Percentiles rank a stretch among this genome's conserved stretches.
These are phyloP conservation scores for Melangyna quadrimaculata DNA, from an alignment of 2,888 invertebrate genomes.

Conservation along the genomic window DNA sequence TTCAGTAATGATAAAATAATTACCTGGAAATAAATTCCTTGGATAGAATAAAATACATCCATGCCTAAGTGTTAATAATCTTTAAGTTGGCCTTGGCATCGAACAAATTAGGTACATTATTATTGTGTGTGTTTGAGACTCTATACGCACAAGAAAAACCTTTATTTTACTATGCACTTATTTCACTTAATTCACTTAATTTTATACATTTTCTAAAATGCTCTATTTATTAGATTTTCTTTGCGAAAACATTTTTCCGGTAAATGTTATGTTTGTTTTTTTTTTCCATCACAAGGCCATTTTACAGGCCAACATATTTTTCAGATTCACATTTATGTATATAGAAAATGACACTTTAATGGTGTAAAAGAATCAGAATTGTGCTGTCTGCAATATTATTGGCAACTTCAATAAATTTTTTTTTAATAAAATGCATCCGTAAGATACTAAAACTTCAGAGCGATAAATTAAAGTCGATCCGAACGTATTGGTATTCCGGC, in stretches of 20 bases:
- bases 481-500: conserved; percentile 60
- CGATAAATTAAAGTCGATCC: conserved; percentile 35
- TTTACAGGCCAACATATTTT: not conserved
- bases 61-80: conserved; percentile 44
- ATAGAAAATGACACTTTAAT: not conserved
- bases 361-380: not conserved
- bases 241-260: not conserved
- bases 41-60: conserved; percentile 48
- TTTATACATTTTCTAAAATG: not conserved
- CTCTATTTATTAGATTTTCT: not conserved
- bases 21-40: conserved; percentile 65
- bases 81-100: conserved; percentile 24
- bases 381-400: not conserved
- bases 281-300: not conserved
- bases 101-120: not conserved
- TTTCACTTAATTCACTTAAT: not conserved
- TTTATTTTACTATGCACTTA: conserved; percentile 6
- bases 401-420: conserved; percentile 5
- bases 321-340: not conserved
- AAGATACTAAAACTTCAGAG: not conserved
- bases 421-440: not conserved
- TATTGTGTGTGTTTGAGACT: not conserved
- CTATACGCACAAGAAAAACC: not conserved
- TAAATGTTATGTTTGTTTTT: no score
- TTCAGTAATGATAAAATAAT: conserved; percentile 42